Percentiles rank a stretch among this genome's conserved stretches.
Evolutionary conservation across 2,888 invertebrate species (phyloP).

Genomic region (Hyppa rectilinea): DNA sequence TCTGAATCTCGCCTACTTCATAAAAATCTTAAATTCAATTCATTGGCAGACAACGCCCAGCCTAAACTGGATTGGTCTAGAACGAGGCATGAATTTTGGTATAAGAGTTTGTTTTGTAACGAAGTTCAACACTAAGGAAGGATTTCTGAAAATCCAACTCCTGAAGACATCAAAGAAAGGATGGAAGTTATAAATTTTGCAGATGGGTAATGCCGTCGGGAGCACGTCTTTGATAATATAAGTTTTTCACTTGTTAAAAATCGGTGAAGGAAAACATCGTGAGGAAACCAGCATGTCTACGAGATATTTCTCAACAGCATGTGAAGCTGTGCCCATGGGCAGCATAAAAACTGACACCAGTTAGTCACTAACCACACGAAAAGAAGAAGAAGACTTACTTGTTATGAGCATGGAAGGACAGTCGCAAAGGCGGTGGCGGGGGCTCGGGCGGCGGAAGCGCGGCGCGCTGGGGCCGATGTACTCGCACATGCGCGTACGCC

Average conservation of each 20-base stretch:
- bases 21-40: not conserved
- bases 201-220: not conserved
- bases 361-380: too few species aligned
- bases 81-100: not conserved
- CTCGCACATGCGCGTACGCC: slow-evolving; percentile 93
- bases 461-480: slow-evolving; percentile 90
- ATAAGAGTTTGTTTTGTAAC: not conserved
- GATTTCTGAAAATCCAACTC: not conserved
- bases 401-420: slow-evolving; percentile 92
- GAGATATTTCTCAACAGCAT: too few species aligned
- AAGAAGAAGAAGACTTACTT: too few species aligned
- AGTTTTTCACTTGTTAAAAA: too few species aligned
- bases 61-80: not conserved
- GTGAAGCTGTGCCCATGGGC: too few species aligned
- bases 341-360: too few species aligned
- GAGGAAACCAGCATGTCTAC: too few species aligned
- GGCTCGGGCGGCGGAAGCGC: slow-evolving; percentile 77
- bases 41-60: not conserved
- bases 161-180: not conserved
- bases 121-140: not conserved
- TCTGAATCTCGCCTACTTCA: not conserved
- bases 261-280: too few species aligned
- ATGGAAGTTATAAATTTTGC: not conserved
- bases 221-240: not conserved
- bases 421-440: slow-evolving; percentile 86